Conservation (phyloP, 2,113 vertebrate genomes). For the Xyrauchen texanus region DNA sequence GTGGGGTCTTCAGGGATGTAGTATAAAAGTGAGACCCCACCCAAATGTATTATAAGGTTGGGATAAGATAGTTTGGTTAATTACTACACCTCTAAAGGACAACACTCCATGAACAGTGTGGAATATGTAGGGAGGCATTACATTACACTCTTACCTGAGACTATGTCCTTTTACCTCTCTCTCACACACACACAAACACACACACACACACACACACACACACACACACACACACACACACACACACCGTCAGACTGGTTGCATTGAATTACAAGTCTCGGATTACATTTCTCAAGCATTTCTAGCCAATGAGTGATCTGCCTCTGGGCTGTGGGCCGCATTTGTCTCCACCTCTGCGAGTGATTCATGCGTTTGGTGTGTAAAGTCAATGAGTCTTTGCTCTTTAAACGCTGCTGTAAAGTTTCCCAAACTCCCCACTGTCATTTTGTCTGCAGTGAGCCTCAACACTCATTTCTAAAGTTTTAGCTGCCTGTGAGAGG, state of each 20-base stretch:
- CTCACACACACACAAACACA: too few relatives aligned
- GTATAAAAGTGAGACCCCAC: constrained; percentile 26
- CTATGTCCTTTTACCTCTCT: neutral
- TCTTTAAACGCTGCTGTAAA: constrained; percentile 34
- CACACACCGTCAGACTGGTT: constrained; percentile 25
- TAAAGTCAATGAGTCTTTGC: constrained; percentile 32
- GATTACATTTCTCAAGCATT: neutral
- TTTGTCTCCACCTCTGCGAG: neutral
- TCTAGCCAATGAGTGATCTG: constrained; percentile 1
- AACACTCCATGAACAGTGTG: constrained; percentile 2
- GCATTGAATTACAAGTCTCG: neutral
- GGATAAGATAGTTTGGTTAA: neutral
- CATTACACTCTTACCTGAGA: constrained; percentile 46
- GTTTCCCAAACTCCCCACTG: constrained; percentile 10
- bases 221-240: constrained; percentile 7
- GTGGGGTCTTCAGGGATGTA: neutral
- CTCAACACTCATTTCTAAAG: neutral
- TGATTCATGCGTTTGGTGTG: constrained; percentile 34
- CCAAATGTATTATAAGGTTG: neutral
- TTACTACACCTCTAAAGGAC: neutral
- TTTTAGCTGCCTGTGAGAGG: constrained; percentile 17
- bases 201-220: too few relatives aligned
- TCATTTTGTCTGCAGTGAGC: neutral
- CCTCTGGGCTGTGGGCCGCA: neutral
- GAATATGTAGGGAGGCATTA: constrained; percentile 46